Evolutionary conservation across 2,797 vertebrate species (phyloP), one percentile per base, ranked within the genome.

Genomic region (Malurus leucopterus): DNA sequence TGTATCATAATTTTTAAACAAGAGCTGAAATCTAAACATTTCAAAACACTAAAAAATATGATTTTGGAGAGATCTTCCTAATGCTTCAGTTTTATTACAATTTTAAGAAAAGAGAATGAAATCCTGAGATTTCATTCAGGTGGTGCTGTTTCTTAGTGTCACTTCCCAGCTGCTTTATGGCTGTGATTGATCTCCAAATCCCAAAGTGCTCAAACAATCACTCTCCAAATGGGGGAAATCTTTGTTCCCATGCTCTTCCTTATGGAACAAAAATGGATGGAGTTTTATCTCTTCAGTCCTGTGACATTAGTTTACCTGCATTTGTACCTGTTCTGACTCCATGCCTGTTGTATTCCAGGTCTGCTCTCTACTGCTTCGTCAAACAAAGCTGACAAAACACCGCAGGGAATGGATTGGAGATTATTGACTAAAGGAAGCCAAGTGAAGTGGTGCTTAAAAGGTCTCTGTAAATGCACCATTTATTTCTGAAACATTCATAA

Each of bases 311-410:
- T 61, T 63, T 44, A n/a, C 15, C 23, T 53, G 23, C 0, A 4
- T 9, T 10, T 50, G 5, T 30, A 30, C 22, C 6, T 71, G 63
- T 62, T 68, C 58, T 91, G 53, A 47, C 36, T 81, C 44, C 1
- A 4, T 46, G 23, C 4, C 9, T 0, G 0, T 53, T 74, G 50
- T 53, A 1, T 71, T 54, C 40, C 50, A 0, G 4, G 1, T 13
- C 49, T 73, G 6, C 9, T 54, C 24, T 79, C 30, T 44, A 20
- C 26, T 1, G 1, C 8, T 64, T 47, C 6, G 2, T 83, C 23
- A 71, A 43, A 61, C 1, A 84, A 71, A 81, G 68, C 0, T 46
- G 15, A 32, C 3, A 6, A 32, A 71, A 24, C 13, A 49, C 4
- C 8, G 24, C 26, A 21, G 12, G 43, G 46, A 72, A 51, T 36